These are phyloP conservation scores for Metaphire vulgaris DNA, from an alignment of 1,140 invertebrate species.

Conservation along the genomic window DNA sequence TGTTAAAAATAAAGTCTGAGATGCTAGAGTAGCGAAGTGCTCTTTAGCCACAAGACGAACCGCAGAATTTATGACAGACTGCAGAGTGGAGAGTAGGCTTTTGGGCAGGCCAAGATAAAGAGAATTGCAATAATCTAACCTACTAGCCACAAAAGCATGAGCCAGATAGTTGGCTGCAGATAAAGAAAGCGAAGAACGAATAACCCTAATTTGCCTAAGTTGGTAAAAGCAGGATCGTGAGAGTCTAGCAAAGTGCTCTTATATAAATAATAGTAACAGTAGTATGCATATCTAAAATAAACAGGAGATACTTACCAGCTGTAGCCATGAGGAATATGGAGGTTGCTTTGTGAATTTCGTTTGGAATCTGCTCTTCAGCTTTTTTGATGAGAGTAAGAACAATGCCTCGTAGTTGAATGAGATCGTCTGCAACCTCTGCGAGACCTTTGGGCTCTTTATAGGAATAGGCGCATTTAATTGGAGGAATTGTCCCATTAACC, in stretches of 20 bases:
- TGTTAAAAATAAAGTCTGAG: no score
- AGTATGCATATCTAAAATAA: no score
- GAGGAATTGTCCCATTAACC: background rate
- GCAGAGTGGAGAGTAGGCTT: no score
- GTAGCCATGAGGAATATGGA: constrained; percentile 55
- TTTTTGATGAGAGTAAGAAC: constrained; percentile 34
- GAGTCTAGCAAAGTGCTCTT: no score
- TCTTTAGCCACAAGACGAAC: no score
- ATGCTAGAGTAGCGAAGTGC: no score
- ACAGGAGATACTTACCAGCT: constrained; percentile 46
- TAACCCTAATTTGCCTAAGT: background rate
- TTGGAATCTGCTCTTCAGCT: constrained; percentile 41
- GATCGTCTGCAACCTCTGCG: background rate
- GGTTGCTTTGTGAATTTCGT: constrained; percentile 33
- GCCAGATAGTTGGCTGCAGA: no score
- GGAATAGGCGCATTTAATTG: background rate
- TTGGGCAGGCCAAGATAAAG: no score
- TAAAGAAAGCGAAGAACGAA: background rate
- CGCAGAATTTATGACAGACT: no score
- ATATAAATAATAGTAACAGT: no score
- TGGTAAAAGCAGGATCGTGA: background rate
- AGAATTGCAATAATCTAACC: no score
- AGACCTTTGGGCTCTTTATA: background rate
- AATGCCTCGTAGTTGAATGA: background rate
- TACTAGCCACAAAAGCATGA: no score